Conservation (phyloP, 2,888 invertebrate genomes). For the Agriopis leucophaearia region DNA sequence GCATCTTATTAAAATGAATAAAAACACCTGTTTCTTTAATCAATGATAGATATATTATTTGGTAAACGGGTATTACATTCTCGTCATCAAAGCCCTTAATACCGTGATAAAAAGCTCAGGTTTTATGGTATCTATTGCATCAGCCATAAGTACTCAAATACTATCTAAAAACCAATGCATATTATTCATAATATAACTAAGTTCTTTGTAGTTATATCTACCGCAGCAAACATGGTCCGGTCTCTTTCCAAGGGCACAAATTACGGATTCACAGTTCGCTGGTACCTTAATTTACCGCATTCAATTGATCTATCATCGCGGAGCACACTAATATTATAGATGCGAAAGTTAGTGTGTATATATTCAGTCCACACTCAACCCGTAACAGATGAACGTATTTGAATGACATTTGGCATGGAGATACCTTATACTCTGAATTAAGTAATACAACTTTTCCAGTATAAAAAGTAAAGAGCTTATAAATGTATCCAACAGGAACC, state of each 20-base stretch:
- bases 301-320: too few relatives aligned
- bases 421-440: too few relatives aligned
- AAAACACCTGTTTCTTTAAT: background rate
- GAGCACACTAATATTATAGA: too few relatives aligned
- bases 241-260: conserved; percentile 4
- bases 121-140: conserved; percentile 4
- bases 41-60: background rate
- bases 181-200: background rate
- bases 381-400: too few relatives aligned
- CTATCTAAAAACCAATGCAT: background rate
- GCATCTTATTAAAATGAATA: background rate
- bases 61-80: background rate
- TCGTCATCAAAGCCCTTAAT: conserved; percentile 3
- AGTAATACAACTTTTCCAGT: too few relatives aligned
- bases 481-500: too few relatives aligned
- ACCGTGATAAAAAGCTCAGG: background rate
- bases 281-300: background rate
- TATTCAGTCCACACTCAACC: too few relatives aligned
- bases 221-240: background rate
- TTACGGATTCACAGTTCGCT: background rate
- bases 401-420: too few relatives aligned
- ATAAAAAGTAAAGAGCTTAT: too few relatives aligned
- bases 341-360: too few relatives aligned
- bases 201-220: background rate
- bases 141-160: background rate